A percentile compares a stretch with the other conserved stretches of the same genome.
Evolutionary conservation across 2,888 invertebrate species (phyloP).

Genomic region (Phortica okadai): DNA sequence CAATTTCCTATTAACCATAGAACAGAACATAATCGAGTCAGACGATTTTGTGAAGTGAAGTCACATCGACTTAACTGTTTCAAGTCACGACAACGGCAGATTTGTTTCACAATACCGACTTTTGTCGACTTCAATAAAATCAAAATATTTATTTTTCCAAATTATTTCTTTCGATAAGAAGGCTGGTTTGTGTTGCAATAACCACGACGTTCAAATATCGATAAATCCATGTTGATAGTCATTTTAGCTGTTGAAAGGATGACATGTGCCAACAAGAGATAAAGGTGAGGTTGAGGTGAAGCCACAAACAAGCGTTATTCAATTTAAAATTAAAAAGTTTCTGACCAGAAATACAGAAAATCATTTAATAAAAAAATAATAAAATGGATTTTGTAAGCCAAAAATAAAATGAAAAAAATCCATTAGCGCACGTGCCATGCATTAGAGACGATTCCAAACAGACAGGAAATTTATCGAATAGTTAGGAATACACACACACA

Average conservation of each 20-base stretch:
- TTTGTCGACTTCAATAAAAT: background rate
- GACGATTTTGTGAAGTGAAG: background rate
- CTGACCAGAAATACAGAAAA: background rate
- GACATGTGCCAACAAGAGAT: no score
- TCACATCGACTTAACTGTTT: constrained; percentile 14
- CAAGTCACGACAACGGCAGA: constrained; percentile 16
- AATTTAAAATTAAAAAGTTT: no score
- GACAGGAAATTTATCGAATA: background rate
- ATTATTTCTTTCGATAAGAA: background rate
- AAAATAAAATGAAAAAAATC: background rate
- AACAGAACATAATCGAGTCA: constrained; percentile 40
- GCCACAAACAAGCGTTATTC: no score
- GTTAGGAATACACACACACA: background rate
- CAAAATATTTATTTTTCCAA: background rate
- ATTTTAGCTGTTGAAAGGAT: no score
- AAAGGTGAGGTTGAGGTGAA: no score
- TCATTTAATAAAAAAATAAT: background rate
- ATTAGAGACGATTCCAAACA: background rate
- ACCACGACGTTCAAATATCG: no score
- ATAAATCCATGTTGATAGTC: no score
- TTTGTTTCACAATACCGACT: background rate
- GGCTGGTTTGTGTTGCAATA: no score
- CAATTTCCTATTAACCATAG: constrained; percentile 46
- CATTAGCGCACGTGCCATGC: constrained; percentile 9
- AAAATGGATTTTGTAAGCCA: no score